Evolutionary conservation across 2,888 invertebrate species (phyloP), one percentile per base, ranked within the genome.

Genomic region (Eubasilissa splendida): DNA sequence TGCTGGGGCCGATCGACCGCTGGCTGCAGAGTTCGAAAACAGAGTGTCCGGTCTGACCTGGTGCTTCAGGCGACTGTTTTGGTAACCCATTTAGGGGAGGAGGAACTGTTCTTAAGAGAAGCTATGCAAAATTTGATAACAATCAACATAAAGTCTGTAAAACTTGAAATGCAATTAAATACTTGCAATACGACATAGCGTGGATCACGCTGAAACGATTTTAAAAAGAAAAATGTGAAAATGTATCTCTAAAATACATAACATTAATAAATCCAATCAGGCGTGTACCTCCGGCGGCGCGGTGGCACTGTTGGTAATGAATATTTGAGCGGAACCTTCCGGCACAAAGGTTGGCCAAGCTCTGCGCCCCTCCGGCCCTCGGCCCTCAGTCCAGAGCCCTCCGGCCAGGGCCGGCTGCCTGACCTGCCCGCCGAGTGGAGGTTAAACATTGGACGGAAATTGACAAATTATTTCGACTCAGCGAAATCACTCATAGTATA

Each of bases 201-300:
- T 42, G 1, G 42, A 1, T 42, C 42, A 7, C 42, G 42, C 42
- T 2, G 3, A 42, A 7, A 7, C 42, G 42, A 7, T 42, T 42
- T 42, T 42, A 42, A 42, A 42, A 42, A 42, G 42, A 42, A 42
- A 42, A 42, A 42, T 7, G 42, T 42, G 42, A 42, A 33, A 63
- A 63, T 33, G 63, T 42, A 42, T 63, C 63, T 33, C 63, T 12
- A 63, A 63, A 59, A 63, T 33, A 63, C 63, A 63, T 7, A 33
- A 33, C 63, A 63, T 63, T 63, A 63, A 63, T 63, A 63, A 42
- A 63, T 63, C 63, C 63, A 63, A 63, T 63, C 63, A 11, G 5
- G 63, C 42, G 63, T 33, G 33, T 12, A 31, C 63, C 63, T 1
- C 63, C 33, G 63, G 31, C 63, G 42, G 33, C 63, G 11, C n/a